Evolutionary conservation across 1,140 invertebrate species (phyloP).

Genomic region (Lasaia peninsularis): DNA sequence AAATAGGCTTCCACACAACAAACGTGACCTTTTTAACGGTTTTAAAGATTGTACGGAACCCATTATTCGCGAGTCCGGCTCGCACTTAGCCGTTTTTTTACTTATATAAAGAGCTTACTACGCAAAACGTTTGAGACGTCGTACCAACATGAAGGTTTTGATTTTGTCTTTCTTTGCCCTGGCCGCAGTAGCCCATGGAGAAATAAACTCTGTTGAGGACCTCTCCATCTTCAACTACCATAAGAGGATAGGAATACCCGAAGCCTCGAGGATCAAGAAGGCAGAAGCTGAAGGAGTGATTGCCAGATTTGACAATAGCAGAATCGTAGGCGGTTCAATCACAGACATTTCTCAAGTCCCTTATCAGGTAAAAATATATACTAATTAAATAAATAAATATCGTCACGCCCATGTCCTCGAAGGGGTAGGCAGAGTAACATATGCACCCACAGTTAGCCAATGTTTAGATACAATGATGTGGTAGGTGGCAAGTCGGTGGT

Average conservation of each 20-base stretch:
- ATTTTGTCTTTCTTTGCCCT: slow-evolving; percentile 17
- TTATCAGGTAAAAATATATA: slow-evolving; percentile 35
- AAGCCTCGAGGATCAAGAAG: slow-evolving; percentile 31
- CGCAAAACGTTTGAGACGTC: too few species aligned
- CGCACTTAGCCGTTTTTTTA: too few species aligned
- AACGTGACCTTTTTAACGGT: too few species aligned
- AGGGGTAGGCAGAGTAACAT: too few species aligned
- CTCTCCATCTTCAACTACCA: slow-evolving; percentile 28
- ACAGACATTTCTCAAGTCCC: slow-evolving; percentile 35
- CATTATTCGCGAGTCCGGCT: too few species aligned
- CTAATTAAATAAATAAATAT: too few species aligned
- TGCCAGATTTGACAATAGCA: slow-evolving; percentile 3
- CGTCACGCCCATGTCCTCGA: too few species aligned
- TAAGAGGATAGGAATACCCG: slow-evolving; percentile 28
- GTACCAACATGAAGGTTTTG: slow-evolving; percentile 25
- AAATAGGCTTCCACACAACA: too few species aligned
- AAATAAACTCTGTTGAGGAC: slow-evolving; percentile 17
- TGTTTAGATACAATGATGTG: too few species aligned
- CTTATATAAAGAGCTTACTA: not conserved
- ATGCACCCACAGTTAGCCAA: too few species aligned
- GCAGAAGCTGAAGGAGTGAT: slow-evolving; percentile 19
- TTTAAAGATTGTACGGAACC: too few species aligned
- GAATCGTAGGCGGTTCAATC: slow-evolving; percentile 33
- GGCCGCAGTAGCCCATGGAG: slow-evolving; percentile 17
- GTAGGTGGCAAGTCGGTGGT: too few species aligned